Evolutionary conservation across 1,140 invertebrate species (phyloP).

Genomic region (Subanguina moxae): DNA sequence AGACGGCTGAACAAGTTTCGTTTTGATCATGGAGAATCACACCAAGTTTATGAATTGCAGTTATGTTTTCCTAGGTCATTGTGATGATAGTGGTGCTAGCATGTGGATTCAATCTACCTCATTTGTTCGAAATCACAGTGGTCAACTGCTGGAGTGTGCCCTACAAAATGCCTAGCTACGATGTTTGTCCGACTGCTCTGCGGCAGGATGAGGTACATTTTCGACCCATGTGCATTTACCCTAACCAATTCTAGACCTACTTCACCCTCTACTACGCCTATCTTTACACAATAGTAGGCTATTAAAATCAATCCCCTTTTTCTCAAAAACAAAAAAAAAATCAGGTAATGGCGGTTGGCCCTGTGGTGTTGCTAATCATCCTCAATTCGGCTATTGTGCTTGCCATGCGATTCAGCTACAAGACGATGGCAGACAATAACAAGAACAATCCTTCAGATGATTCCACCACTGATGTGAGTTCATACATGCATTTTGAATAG

Average conservation of each 20-base stretch:
- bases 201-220: conserved; percentile 29
- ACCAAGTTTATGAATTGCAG: no score
- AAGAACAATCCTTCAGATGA: not conserved
- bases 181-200: conserved; percentile 50
- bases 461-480: not conserved
- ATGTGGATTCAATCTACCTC: conserved; percentile 43
- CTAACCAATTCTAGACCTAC: conserved; percentile 34
- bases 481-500: no score
- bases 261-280: conserved; percentile 49
- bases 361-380: conserved; percentile 42
- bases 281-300: conserved; percentile 43
- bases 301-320: no score
- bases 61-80: conserved; percentile 31
- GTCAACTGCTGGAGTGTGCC: conserved; percentile 48
- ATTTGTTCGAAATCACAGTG: conserved; percentile 51
- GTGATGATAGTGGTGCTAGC: conserved; percentile 37
- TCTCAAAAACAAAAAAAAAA: no score
- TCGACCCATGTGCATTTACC: not conserved
- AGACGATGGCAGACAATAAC: not conserved
- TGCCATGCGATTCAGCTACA: conserved; percentile 38
- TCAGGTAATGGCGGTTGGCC: conserved; percentile 43
- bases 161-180: conserved; percentile 33
- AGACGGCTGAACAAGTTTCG: no score
- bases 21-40: no score
- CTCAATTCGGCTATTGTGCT: conserved; percentile 37